Base-by-base conservation (phyloP, 2,888 invertebrate species). In the Troides helena region DNA sequence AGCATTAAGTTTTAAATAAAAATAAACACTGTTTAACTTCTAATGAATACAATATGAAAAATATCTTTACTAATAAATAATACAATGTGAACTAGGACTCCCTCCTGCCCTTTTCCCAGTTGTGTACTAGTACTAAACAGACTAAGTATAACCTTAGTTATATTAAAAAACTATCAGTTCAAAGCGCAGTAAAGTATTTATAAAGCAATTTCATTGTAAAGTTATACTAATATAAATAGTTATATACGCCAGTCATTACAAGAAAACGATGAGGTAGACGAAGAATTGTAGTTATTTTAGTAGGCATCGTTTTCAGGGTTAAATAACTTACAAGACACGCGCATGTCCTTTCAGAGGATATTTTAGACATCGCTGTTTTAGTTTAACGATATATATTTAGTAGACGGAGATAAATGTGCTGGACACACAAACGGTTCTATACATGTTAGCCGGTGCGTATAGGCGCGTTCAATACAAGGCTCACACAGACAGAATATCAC, bases 301-400 rank as follows among this genome's bases (percentile, higher is more conserved):
- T 82, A 76, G 75, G 78, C 81, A 79, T 79, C 80, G 83, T 81
- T 86, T 90, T 90, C 90, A 90, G 90, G 90, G 90, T 90, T 90
- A 90, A 90, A 90, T 90, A 90, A 89, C 89, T 89, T 80, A 78
- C 64, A 80, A 84, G 81, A 77, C 80, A 72, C 68, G 77, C 78
- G 78, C 79, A 81, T 85, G 85, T 87, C 84, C 81, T 85, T 83
- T 83, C 74, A 78, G 78, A 76, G 77, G 80, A 81, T 85, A 84
- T 85, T 86, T 85, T 84, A 80, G 76, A 81, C 77, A 71, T 76
- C 74, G 77, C 78, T 79, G 81, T 70, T 77, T 77, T 76, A 79
- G 75, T 77, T 75, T 73, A 72, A 75, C 73, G 69, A 73, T 66
- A 70, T 86, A 84, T 83, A 83, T 85, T 84, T 86, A 87, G 84